Conservation (phyloP, 2,113 vertebrate genomes). For the Nannobrachium achirus region DNA sequence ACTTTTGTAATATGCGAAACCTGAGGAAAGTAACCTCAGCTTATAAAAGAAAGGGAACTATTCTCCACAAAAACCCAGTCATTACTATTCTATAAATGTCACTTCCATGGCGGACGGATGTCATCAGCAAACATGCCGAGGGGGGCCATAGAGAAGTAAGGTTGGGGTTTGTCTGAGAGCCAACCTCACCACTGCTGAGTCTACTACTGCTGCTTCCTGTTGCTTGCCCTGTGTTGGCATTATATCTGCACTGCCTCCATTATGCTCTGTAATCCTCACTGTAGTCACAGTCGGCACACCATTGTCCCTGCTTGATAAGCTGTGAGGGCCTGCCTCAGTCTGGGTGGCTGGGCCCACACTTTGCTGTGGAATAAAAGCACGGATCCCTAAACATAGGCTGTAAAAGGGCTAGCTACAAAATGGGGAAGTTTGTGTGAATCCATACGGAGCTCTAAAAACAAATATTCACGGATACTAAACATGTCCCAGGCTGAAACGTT, state of each 20-base stretch:
- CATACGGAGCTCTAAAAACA: constrained; percentile 27
- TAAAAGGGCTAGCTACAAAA: neutral
- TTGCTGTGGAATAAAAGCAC: constrained; percentile 59
- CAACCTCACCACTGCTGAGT: constrained; percentile 88
- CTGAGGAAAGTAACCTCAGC: neutral
- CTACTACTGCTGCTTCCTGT: constrained; percentile 92
- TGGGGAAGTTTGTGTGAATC: constrained; percentile 4
- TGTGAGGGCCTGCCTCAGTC: constrained; percentile 78
- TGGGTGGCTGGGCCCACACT: constrained; percentile 83
- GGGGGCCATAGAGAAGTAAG: constrained; percentile 79
- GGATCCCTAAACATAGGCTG: constrained; percentile 24
- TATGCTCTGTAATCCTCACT: constrained; percentile 94
- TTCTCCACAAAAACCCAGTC: neutral
- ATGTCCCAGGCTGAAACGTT: constrained; percentile 33
- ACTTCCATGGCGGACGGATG: neutral
- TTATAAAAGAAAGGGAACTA: neutral
- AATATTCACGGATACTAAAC: constrained; percentile 36
- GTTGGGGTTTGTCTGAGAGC: constrained; percentile 82
- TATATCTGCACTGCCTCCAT: constrained; percentile 90
- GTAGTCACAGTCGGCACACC: constrained; percentile 86
- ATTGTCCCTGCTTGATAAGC: constrained; percentile 90
- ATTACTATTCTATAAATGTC: neutral
- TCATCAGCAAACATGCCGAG: constrained; percentile 77
- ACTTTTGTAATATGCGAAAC: neutral
- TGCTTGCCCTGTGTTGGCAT: constrained; percentile 87